Percentiles rank a stretch among this genome's conserved stretches.
phyloP scores from a whole-genome alignment of 2,113 vertebrate genomes.

The Eidolon helvum region DNA sequence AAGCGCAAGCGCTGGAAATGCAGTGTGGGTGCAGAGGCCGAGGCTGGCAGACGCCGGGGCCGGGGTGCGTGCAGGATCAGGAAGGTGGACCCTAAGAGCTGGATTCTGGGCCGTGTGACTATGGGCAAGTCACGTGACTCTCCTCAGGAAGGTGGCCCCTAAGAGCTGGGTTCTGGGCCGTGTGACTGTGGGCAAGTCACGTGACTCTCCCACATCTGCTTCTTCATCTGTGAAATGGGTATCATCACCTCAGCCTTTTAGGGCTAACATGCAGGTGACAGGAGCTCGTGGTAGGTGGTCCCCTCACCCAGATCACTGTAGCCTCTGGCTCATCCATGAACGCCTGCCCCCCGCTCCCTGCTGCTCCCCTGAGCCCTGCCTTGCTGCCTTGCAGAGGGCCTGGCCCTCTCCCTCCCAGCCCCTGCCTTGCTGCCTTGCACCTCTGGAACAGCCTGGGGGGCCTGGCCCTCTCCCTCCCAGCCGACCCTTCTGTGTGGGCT shows the following conservation, averaged over 20 bases:
- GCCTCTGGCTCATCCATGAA: fast-evolving
- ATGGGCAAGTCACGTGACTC: not conserved
- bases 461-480: no score
- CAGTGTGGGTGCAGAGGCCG: fast-evolving
- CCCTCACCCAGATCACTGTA: fast-evolving
- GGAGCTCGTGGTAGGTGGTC: fast-evolving
- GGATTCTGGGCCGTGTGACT: not conserved
- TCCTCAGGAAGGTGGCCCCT: not conserved
- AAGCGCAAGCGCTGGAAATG: fast-evolving
- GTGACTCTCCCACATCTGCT: not conserved
- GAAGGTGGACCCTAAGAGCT: fast-evolving
- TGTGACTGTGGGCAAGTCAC: not conserved
- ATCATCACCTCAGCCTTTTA: not conserved
- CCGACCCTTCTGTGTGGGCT: no score
- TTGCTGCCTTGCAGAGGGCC: no score
- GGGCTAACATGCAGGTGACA: not conserved
- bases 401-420: no score
- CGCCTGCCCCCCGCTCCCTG: not conserved
- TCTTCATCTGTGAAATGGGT: not conserved
- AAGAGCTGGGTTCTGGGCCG: not conserved
- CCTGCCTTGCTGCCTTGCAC: no score
- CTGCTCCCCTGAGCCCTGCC: not conserved
- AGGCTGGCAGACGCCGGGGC: not conserved
- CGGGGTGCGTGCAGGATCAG: fast-evolving
- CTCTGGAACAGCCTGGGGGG: not conserved